Percentiles rank a stretch among this genome's conserved stretches.
Evolutionary conservation across 2,113 vertebrate genomes (phyloP).

Genomic region (Macrotus californicus): DNA sequence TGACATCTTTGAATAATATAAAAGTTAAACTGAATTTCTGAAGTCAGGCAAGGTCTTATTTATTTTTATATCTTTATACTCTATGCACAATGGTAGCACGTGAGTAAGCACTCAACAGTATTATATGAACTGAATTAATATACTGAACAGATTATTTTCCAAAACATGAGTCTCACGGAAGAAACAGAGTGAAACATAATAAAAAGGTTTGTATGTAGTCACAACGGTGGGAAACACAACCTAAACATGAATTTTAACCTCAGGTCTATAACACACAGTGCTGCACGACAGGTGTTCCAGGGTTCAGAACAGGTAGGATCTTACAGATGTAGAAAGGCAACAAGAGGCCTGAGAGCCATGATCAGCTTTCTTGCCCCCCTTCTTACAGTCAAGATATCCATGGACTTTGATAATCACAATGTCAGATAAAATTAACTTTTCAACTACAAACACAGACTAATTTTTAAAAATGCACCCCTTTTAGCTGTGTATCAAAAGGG

Average conservation of each 20-base stretch:
- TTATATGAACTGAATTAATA: not conserved
- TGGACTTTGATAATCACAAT: not conserved
- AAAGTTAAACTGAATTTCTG: not conserved
- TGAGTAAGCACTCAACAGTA: not conserved
- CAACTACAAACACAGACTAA: not conserved
- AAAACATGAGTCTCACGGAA: not conserved
- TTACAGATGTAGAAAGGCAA: not conserved
- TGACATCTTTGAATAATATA: not conserved
- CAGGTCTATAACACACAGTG: not conserved
- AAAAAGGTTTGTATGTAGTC: not conserved
- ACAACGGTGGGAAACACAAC: not conserved
- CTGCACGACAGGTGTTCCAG: not conserved
- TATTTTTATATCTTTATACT: not conserved
- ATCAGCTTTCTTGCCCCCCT: not conserved
- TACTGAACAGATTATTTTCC: not conserved
- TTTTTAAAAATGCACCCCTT: not conserved
- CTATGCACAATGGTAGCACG: not conserved
- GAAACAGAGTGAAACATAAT: not conserved
- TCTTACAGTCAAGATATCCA: not conserved
- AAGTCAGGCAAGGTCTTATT: not conserved
- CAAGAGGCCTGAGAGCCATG: not conserved
- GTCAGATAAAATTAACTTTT: slow-evolving; percentile 11
- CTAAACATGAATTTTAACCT: not conserved
- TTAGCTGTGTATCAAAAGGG: not conserved
- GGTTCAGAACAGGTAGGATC: not conserved